Evolutionary conservation across 2,797 vertebrate genomes (phyloP).

Genomic region (Rhinella marina): DNA sequence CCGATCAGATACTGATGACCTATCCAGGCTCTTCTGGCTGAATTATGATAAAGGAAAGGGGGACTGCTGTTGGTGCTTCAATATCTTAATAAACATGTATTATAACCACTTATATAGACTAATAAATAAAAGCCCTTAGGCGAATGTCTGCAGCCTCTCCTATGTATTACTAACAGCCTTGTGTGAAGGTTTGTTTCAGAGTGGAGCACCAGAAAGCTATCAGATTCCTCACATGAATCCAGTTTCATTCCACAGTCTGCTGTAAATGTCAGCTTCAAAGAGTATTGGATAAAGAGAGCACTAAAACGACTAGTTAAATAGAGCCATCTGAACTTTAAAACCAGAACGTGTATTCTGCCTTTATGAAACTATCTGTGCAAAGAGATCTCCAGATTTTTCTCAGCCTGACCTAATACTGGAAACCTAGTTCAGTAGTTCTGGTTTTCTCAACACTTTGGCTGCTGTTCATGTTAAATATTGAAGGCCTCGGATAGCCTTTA

Average conservation of each 20-base stretch:
- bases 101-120: not conserved
- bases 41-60: too few relatives aligned
- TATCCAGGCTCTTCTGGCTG: too few relatives aligned
- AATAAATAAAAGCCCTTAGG: not conserved
- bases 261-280: conserved; percentile 53
- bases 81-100: not conserved
- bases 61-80: too few relatives aligned
- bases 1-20: too few relatives aligned
- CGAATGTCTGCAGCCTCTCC: not conserved
- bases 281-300: conserved; percentile 9
- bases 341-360: not conserved
- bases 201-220: conserved; percentile 19
- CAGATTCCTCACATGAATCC: conserved; percentile 40
- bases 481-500: too few relatives aligned
- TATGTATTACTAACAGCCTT: conserved; percentile 5
- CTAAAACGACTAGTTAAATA: conserved; percentile 12
- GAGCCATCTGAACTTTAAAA: conserved; percentile 1
- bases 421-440: too few relatives aligned
- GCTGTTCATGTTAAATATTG: too few relatives aligned
- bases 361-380: not conserved
- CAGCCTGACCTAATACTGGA: too few relatives aligned
- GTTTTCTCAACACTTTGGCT: too few relatives aligned
- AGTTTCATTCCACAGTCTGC: conserved; percentile 47
- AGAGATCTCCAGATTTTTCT: not conserved
- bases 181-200: conserved; percentile 19